Conservation (phyloP, 2,797 vertebrate species). For the Neoniphon sammara region DNA sequence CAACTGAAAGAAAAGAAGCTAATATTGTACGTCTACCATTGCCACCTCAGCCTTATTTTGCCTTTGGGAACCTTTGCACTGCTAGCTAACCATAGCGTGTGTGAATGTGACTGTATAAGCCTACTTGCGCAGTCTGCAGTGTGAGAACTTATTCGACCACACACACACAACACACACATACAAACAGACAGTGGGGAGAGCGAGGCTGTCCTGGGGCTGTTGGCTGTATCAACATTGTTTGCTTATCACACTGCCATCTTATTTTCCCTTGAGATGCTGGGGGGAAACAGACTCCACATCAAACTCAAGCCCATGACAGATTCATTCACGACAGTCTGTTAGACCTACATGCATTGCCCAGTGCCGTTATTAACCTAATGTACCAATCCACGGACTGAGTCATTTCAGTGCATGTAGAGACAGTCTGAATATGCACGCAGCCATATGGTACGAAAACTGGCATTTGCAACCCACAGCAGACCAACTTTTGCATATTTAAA, state of each 20-base stretch:
- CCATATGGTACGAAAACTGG: background rate
- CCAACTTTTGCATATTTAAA: background rate
- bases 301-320: constrained; percentile 22
- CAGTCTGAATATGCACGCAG: background rate
- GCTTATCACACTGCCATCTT: constrained; percentile 60
- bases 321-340: background rate
- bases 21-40: constrained; percentile 2
- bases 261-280: constrained; percentile 59
- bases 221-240: constrained; percentile 61
- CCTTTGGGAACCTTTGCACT: constrained; percentile 15
- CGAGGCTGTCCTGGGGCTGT: constrained; percentile 33
- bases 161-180: constrained; percentile 33
- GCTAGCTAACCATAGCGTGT: background rate
- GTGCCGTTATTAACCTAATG: background rate
- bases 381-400: background rate
- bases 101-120: background rate
- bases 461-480: background rate
- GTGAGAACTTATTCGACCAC: constrained; percentile 42
- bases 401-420: constrained; percentile 1
- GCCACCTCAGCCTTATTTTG: background rate
- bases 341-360: background rate
- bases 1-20: constrained; percentile 17
- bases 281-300: constrained; percentile 19
- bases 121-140: background rate
- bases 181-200: constrained; percentile 20